Percentiles rank a stretch among this genome's conserved stretches.
Conservation (phyloP, 2,888 invertebrate species). For the Pteria penguin region DNA sequence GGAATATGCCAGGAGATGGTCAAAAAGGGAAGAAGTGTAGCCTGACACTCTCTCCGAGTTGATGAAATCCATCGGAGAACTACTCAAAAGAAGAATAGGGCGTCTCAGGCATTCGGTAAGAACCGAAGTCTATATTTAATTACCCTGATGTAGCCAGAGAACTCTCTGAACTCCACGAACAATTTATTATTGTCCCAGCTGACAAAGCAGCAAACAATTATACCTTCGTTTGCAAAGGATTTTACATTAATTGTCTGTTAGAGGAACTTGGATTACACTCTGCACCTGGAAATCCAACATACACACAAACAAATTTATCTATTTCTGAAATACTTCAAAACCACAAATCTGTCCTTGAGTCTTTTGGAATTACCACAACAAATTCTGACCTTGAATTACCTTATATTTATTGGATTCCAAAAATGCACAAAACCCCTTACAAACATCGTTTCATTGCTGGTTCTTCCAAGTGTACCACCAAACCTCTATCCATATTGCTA, state of each 20-base stretch:
- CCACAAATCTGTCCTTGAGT: too few species aligned
- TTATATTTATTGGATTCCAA: too few species aligned
- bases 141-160: not conserved
- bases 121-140: not conserved
- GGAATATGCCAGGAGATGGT: not conserved
- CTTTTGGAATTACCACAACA: too few species aligned
- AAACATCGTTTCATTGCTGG: too few species aligned
- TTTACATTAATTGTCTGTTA: not conserved
- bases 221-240: not conserved
- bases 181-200: not conserved
- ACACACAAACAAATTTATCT: too few species aligned
- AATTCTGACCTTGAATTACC: too few species aligned
- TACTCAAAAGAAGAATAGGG: not conserved
- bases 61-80: not conserved
- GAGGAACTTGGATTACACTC: too few species aligned
- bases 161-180: not conserved
- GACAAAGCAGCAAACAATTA: not conserved
- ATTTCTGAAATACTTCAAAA: too few species aligned
- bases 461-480: too few species aligned
- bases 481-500: too few species aligned
- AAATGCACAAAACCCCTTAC: too few species aligned
- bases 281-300: too few species aligned
- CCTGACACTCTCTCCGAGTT: not conserved
- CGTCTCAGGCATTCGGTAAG: not conserved
- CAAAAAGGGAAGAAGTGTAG: not conserved